Evolutionary conservation across 2,113 vertebrate genomes (phyloP).

Genomic region (Stigmatopora argus): DNA sequence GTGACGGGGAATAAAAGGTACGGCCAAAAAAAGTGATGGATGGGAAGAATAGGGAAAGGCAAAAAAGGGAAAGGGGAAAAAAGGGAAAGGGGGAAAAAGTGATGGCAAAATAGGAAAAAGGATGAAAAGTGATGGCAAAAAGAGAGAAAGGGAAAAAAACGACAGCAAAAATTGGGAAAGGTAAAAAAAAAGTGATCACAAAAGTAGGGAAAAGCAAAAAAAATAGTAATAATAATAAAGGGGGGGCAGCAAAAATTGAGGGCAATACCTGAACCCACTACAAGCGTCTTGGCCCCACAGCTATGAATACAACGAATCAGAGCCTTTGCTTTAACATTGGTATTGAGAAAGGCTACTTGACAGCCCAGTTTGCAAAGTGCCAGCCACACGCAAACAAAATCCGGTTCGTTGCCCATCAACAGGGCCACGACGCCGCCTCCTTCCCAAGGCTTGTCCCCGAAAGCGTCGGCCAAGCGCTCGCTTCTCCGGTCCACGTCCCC

Average conservation of each 20-base stretch:
- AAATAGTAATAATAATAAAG: no score
- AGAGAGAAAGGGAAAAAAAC: no score
- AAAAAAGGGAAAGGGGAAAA: no score
- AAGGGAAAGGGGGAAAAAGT: no score
- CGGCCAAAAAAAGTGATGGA: not conserved
- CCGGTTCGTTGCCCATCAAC: constrained; percentile 85
- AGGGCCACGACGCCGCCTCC: constrained; percentile 78
- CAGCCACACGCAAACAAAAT: constrained; percentile 85
- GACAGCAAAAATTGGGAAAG: no score
- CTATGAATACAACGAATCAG: constrained; percentile 78
- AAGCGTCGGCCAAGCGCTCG: constrained; percentile 70
- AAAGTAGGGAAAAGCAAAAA: no score
- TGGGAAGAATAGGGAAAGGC: no score
- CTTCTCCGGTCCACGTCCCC: constrained; percentile 74
- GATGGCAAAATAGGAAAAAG: no score
- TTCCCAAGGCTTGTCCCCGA: constrained; percentile 58
- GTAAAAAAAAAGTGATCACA: no score
- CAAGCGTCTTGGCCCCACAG: constrained; percentile 75
- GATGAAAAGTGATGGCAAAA: no score
- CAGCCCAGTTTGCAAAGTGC: constrained; percentile 83
- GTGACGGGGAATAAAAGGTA: no score
- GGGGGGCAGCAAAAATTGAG: no score
- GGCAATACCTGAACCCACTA: constrained; percentile 81
- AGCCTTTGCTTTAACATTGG: constrained; percentile 69
- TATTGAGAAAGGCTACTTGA: constrained; percentile 83